Conservation (phyloP, 2,113 vertebrate species). For the Calidris pugnax region DNA sequence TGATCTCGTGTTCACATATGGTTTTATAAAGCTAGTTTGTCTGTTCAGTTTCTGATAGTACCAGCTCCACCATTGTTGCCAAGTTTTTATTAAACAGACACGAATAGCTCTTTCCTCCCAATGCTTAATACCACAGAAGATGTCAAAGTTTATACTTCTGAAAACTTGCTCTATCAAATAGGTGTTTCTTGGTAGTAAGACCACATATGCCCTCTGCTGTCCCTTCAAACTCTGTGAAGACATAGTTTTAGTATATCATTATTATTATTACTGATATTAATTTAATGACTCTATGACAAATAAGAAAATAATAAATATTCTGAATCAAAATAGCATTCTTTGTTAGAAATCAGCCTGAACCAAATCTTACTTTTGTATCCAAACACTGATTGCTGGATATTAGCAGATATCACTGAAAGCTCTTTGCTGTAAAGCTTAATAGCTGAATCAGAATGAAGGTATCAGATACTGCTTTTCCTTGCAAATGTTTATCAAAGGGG, state of each 20-base stretch:
- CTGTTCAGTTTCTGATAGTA: not conserved
- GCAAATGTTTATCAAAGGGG: not conserved
- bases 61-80: not conserved
- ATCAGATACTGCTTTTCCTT: not conserved
- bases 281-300: not conserved
- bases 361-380: not conserved
- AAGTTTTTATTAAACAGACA: not conserved
- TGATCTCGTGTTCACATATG: not conserved
- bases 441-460: not conserved
- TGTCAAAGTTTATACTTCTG: not conserved
- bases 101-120: not conserved
- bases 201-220: conserved; percentile 66
- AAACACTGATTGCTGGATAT: not conserved
- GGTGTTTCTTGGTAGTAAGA: conserved; percentile 1
- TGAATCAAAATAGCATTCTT: not conserved
- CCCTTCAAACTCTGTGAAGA: not conserved
- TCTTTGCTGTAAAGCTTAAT: not conserved
- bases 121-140: not conserved
- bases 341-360: not conserved
- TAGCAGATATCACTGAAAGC: not conserved
- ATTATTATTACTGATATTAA: not conserved
- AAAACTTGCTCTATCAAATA: not conserved
- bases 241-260: not conserved
- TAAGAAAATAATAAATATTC: not conserved
- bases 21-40: not conserved